A percentile compares a stretch with the other conserved stretches of the same genome.
phyloP scores from a whole-genome alignment of 37 sponge, comb jelly and placozoan genomes.

The Ephydatia muelleri region DNA sequence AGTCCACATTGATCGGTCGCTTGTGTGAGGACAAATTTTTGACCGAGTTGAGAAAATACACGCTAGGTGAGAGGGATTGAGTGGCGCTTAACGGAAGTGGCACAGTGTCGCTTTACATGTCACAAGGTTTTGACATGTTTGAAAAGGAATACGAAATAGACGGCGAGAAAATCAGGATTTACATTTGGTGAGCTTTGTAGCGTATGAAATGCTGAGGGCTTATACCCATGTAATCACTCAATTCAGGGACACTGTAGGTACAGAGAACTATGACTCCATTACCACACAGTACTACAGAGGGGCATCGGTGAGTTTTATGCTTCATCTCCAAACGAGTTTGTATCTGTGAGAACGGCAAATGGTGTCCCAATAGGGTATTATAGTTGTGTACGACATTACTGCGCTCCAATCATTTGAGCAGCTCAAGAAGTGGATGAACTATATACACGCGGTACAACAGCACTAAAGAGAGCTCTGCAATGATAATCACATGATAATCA shows the following conservation, averaged over 20 bases:
- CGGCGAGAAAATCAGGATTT: constrained; percentile 54
- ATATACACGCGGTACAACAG: constrained; percentile 46
- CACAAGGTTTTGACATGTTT: constrained; percentile 71
- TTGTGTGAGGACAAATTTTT: constrained; percentile 72
- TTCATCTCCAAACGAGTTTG: neutral
- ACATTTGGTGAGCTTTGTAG: constrained; percentile 52
- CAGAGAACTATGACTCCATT: constrained; percentile 75
- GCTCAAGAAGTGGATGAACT: constrained; percentile 59
- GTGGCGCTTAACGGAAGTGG: neutral
- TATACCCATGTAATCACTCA: neutral
- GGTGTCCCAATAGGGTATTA: constrained; percentile 48
- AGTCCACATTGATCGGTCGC: constrained; percentile 67
- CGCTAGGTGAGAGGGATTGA: constrained; percentile 46
- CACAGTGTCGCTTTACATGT: neutral
- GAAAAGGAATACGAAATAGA: constrained; percentile 67
- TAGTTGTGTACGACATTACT: constrained; percentile 73
- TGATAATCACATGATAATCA: neutral
- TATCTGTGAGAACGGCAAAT: neutral
- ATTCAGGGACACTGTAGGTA: constrained; percentile 68
- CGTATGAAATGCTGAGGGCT: neutral
- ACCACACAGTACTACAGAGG: constrained; percentile 76
- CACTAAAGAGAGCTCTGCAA: neutral
- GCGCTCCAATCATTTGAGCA: constrained; percentile 48
- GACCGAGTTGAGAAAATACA: constrained; percentile 55
- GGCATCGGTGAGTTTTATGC: constrained; percentile 53